A percentile compares a stretch with the other conserved stretches of the same genome.
Conservation (phyloP, 2,888 invertebrate species). For the Pyrrhia umbra region DNA sequence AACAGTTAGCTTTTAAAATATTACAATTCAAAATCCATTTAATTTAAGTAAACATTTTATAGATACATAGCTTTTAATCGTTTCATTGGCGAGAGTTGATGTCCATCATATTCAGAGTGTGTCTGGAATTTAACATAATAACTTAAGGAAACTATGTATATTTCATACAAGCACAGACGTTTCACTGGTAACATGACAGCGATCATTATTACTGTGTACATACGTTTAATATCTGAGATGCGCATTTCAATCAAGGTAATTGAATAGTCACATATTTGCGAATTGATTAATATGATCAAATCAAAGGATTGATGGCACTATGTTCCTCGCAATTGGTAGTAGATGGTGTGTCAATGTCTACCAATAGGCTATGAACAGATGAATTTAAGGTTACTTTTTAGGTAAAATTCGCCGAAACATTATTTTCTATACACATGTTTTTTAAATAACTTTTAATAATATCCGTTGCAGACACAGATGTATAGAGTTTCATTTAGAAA, state of each 20-base stretch:
- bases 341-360: too few species aligned
- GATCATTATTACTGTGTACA: constrained; percentile 15
- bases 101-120: constrained; percentile 13
- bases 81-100: not conserved
- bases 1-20: not conserved
- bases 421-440: too few species aligned
- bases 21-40: not conserved
- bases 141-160: constrained; percentile 16
- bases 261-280: constrained; percentile 28
- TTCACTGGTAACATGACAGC: constrained; percentile 29
- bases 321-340: not conserved
- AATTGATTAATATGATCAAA: constrained; percentile 18
- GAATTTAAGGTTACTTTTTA: too few species aligned
- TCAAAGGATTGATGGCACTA: not conserved
- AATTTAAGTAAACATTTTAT: not conserved
- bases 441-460: constrained; percentile 35
- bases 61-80: not conserved
- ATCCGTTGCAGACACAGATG: not conserved
- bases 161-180: constrained; percentile 18
- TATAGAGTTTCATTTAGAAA: constrained; percentile 29
- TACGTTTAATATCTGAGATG: constrained; percentile 33
- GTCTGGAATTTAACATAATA: constrained; percentile 21
- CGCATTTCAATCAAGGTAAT: constrained; percentile 46
- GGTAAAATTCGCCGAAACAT: too few species aligned
- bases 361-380: too few species aligned